A percentile compares a stretch with the other conserved stretches of the same genome.
Conservation (phyloP, 2,888 invertebrate genomes). For the Nephrocerus scutellatus region DNA sequence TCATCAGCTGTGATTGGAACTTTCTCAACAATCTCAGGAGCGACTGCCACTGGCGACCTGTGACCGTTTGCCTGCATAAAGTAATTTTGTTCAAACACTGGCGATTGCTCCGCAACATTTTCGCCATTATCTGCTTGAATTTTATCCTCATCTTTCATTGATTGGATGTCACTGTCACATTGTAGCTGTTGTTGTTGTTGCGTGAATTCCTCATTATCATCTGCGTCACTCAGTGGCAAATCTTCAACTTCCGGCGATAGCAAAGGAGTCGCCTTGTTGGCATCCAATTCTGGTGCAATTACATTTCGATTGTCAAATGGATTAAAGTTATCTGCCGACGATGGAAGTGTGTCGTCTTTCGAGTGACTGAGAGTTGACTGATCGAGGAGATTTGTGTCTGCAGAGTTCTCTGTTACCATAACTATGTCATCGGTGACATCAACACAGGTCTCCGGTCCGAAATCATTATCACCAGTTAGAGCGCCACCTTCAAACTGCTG, state of each 20-base stretch:
- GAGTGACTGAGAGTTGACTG: slow-evolving; percentile 26
- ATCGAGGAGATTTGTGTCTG: slow-evolving; percentile 21
- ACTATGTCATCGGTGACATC: slow-evolving; percentile 56
- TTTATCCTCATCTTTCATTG: slow-evolving; percentile 18
- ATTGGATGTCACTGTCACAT: slow-evolving; percentile 20
- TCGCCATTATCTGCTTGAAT: slow-evolving; percentile 12
- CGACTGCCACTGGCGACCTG: slow-evolving; percentile 15
- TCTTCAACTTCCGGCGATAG: slow-evolving; percentile 21
- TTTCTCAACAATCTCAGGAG: too few relatives aligned
- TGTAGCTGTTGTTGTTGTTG: slow-evolving; percentile 18
- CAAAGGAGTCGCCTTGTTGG: slow-evolving; percentile 20
- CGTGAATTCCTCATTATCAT: too few relatives aligned
- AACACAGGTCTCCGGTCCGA: slow-evolving; percentile 71
- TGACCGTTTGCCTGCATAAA: slow-evolving; percentile 19
- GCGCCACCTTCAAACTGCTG: slow-evolving; percentile 47
- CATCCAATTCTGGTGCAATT: slow-evolving; percentile 19
- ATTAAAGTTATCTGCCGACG: slow-evolving; percentile 26
- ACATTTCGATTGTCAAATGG: slow-evolving; percentile 23
- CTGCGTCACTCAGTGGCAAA: slow-evolving; percentile 18
- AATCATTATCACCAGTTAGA: slow-evolving; percentile 59
- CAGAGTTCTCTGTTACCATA: slow-evolving; percentile 24
- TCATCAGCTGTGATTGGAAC: too few relatives aligned
- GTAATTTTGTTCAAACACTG: slow-evolving; percentile 15
- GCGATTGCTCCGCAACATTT: slow-evolving; percentile 8
- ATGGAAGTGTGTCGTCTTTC: slow-evolving; percentile 25